Evolutionary conservation across 92 coral and sea anemone species (phyloP).

Genomic region (Hydrozoanthus gracilis): DNA sequence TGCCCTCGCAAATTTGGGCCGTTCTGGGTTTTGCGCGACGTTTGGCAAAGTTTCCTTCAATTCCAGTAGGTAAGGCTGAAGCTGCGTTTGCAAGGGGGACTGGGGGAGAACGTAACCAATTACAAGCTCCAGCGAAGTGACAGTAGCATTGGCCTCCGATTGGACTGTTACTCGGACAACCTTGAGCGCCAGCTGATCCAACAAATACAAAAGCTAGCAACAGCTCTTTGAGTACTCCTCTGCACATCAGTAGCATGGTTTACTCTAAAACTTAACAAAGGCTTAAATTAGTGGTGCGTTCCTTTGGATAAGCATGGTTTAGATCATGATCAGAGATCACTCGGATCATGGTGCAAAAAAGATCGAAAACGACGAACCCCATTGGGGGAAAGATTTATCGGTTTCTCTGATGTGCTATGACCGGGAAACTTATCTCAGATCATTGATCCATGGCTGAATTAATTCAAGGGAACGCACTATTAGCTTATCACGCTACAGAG

Average conservation of each 20-base stretch:
- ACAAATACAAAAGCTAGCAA: conserved; percentile 4
- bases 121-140: conserved; percentile 15
- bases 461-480: background rate
- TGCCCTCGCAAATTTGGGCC: conserved; percentile 12
- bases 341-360: background rate
- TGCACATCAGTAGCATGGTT: conserved; percentile 3
- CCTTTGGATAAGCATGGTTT: background rate
- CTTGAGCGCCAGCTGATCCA: background rate
- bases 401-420: background rate
- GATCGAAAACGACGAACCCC: background rate
- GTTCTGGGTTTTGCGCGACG: background rate
- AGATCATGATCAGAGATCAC: background rate
- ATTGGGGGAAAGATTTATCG: background rate
- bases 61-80: background rate
- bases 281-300: background rate
- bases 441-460: background rate
- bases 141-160: background rate
- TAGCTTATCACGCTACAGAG: background rate
- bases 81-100: background rate
- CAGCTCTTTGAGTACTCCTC: background rate
- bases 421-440: background rate
- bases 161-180: background rate
- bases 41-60: conserved; percentile 1
- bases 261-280: background rate
- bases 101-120: conserved; percentile 5